Base-by-base conservation (phyloP, 1,140 invertebrate species). In the Orchesella cincta region DNA sequence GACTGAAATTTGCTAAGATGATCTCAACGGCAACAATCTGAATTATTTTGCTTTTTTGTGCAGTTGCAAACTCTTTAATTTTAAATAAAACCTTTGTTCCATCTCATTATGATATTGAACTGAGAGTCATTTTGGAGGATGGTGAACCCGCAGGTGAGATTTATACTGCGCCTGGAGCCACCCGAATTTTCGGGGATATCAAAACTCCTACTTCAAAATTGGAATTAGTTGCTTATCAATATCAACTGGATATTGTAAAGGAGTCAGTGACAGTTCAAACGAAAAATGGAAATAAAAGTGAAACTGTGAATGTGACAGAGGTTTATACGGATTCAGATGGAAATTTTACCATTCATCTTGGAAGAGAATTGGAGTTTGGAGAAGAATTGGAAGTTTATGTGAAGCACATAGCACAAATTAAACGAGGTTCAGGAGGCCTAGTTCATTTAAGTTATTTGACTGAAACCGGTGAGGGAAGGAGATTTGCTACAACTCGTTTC, bases 31-130 rank as follows among this genome's bases (percentile, higher is more conserved):
- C n/a, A n/a, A n/a, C n/a, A n/a, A n/a, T n/a, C n/a, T n/a, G n/a
- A n/a, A n/a, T n/a, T n/a, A n/a, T n/a, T n/a, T n/a, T n/a, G n/a
- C n/a, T n/a, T n/a, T n/a, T n/a, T n/a, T n/a, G n/a, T n/a, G n/a
- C n/a, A n/a, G n/a, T n/a, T n/a, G n/a, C n/a, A n/a, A n/a, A n/a
- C n/a, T n/a, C n/a, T n/a, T n/a, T n/a, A n/a, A n/a, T n/a, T n/a
- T 26, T 73, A 8, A 73, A 73, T 73, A 51, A 51, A 14, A 73
- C 34, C 2, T 46, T 73, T 46, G 46, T 46, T 3, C 71, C 71
- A 3, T 8, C 20, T 31, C 34, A 73, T 73, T 73, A 73, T 35
- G 71, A 73, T 20, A 3, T 73, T 3, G 34, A 73, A 39, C 3
- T 73, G 16, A 36, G 34, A 16, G 71, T 73, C 33, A 46, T 46